Percentiles rank a stretch among this genome's conserved stretches.
These are phyloP conservation scores for Leptoteleia sp. DNA, from an alignment of 1,140 invertebrate genomes.

Conservation along the genomic window DNA sequence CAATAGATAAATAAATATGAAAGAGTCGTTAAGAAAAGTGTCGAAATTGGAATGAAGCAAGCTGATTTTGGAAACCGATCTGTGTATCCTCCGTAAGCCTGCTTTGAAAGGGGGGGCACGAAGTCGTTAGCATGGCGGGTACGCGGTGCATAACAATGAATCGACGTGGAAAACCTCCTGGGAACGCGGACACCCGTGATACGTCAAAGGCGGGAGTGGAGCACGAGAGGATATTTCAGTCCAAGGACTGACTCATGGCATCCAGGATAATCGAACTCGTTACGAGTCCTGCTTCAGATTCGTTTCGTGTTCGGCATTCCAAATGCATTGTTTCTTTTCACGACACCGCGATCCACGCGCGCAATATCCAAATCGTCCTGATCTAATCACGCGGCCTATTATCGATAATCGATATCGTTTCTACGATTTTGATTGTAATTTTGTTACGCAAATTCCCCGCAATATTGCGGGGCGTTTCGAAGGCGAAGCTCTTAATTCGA, in stretches of 20 bases:
- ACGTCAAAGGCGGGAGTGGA: constrained; percentile 50
- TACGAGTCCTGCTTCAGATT: constrained; percentile 74
- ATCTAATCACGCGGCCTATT: constrained; percentile 21
- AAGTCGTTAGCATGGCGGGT: constrained; percentile 77
- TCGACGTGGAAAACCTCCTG: constrained; percentile 76
- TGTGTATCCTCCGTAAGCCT: constrained; percentile 61
- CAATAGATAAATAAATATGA: no score
- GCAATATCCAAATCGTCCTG: constrained; percentile 10
- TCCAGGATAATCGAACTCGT: constrained; percentile 79
- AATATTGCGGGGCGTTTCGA: no score
- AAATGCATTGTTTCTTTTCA: constrained; percentile 47
- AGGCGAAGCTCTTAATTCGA: no score
- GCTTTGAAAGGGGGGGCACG: constrained; percentile 66
- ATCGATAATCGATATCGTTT: constrained; percentile 14
- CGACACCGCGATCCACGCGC: neutral
- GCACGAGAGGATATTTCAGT: constrained; percentile 51
- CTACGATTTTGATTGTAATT: no score
- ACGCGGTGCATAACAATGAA: constrained; percentile 80
- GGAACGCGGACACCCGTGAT: constrained; percentile 78
- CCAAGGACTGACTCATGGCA: constrained; percentile 76
- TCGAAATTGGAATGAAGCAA: constrained; percentile 45
- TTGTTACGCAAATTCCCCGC: no score
- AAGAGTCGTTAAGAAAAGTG: constrained; percentile 11
- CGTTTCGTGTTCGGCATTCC: constrained; percentile 75
- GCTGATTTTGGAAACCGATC: constrained; percentile 70